These are phyloP conservation scores for Pangasius sanitwongsei DNA, from an alignment of 2,797 vertebrate species.

Conservation along the genomic window DNA sequence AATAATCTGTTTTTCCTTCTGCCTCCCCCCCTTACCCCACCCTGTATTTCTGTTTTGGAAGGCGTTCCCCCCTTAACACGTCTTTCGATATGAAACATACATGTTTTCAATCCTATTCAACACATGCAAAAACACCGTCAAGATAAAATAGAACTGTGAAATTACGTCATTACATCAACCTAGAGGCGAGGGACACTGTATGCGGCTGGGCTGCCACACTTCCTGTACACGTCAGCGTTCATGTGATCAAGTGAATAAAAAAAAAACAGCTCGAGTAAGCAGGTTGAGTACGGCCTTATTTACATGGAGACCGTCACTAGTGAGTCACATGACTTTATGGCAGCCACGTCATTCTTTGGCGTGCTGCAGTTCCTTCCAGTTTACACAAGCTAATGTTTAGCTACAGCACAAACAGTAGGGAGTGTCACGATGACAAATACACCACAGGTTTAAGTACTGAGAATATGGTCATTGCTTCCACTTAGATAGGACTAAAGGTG, in stretches of 20 bases:
- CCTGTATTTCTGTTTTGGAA: background rate
- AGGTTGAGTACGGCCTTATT: slow-evolving; percentile 64
- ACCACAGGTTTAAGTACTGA: slow-evolving; percentile 58
- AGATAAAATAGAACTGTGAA: background rate
- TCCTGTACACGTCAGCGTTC: slow-evolving; percentile 51
- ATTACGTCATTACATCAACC: background rate
- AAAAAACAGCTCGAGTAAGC: slow-evolving; percentile 52
- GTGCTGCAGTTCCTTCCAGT: slow-evolving; percentile 61
- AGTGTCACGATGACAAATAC: slow-evolving; percentile 72
- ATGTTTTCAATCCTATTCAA: background rate
- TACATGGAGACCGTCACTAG: slow-evolving; percentile 67
- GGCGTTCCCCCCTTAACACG: background rate
- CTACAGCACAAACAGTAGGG: slow-evolving; percentile 68
- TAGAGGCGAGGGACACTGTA: slow-evolving; percentile 14
- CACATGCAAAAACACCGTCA: slow-evolving; percentile 13
- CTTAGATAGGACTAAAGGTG: slow-evolving; percentile 45
- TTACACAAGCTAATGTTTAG: slow-evolving; percentile 76
- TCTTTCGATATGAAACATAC: background rate
- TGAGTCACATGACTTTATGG: slow-evolving; percentile 70
- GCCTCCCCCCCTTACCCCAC: background rate
- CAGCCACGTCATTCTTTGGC: slow-evolving; percentile 54
- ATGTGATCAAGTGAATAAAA: slow-evolving; percentile 42
- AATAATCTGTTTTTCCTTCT: background rate
- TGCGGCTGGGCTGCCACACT: slow-evolving; percentile 53
- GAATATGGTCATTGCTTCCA: slow-evolving; percentile 48